phyloP scores from a whole-genome alignment of 2,113 vertebrate genomes.

The Bubo blakistoni region DNA sequence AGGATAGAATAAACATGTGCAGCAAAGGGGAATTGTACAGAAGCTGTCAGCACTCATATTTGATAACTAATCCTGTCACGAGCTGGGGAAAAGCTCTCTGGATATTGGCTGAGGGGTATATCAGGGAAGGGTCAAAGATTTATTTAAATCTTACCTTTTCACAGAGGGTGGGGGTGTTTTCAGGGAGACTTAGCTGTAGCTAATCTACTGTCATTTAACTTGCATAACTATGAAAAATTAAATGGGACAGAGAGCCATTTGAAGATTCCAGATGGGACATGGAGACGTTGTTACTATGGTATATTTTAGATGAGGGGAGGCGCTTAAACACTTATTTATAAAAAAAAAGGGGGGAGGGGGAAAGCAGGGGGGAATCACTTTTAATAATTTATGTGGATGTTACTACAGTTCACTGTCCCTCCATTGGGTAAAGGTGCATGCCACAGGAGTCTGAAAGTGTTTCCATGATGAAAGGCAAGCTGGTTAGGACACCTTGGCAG shows the following conservation, averaged over 20 bases:
- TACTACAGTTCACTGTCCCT: neutral
- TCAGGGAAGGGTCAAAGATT: neutral
- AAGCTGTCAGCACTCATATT: neutral
- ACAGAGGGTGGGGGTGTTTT: neutral
- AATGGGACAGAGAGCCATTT: neutral
- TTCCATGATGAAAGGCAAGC: slow-evolving; percentile 36
- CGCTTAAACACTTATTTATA: neutral
- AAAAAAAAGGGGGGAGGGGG: neutral
- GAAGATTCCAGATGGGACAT: neutral
- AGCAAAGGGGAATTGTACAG: neutral
- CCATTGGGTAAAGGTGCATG: neutral
- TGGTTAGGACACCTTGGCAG: neutral
- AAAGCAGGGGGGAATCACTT: neutral
- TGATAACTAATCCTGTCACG: neutral
- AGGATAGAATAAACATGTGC: neutral
- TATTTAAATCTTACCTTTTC: neutral
- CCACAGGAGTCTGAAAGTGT: slow-evolving; percentile 4
- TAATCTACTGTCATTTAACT: neutral
- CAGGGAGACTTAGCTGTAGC: neutral
- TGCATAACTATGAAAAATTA: neutral
- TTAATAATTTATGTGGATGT: neutral
- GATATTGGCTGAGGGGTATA: neutral
- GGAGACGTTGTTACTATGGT: neutral
- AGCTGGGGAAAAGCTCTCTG: neutral
- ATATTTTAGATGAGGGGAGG: neutral